phyloP scores from a whole-genome alignment of 2,888 invertebrate genomes.

The Hirtodrosophila duncani region DNA sequence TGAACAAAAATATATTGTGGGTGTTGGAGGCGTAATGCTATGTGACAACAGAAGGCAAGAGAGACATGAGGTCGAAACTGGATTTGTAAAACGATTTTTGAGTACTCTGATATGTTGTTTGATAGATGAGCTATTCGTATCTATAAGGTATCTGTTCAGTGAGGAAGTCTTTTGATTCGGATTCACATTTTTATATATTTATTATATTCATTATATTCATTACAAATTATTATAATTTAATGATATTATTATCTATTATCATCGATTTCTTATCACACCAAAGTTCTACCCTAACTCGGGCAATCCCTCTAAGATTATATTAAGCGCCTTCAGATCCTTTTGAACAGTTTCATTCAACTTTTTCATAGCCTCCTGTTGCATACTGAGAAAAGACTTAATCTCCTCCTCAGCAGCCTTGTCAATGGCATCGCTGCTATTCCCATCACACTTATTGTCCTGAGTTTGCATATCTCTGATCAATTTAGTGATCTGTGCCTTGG shows the following conservation, averaged over 20 bases:
- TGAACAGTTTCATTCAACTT: slow-evolving; percentile 91
- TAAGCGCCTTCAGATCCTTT: slow-evolving; percentile 87
- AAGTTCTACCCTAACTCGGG: slow-evolving; percentile 79
- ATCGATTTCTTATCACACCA: too few species aligned
- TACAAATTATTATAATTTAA: too few species aligned
- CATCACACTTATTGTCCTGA: slow-evolving; percentile 82
- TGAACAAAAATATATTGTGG: not conserved
- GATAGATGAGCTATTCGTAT: too few species aligned
- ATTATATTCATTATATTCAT: too few species aligned
- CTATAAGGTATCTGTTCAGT: too few species aligned
- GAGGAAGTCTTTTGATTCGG: too few species aligned
- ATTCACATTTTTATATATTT: too few species aligned
- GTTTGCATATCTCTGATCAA: slow-evolving; percentile 91
- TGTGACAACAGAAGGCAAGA: not conserved
- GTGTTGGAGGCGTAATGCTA: not conserved
- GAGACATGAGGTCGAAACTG: not conserved
- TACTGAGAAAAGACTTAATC: slow-evolving; percentile 87
- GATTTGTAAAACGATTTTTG: too few species aligned
- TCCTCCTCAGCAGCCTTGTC: slow-evolving; percentile 86
- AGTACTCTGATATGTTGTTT: too few species aligned
- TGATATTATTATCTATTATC: too few species aligned
- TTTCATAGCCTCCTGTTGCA: slow-evolving; percentile 93
- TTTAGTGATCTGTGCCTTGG: slow-evolving; percentile 95
- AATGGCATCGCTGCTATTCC: slow-evolving; percentile 84
- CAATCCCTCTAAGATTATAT: slow-evolving; percentile 88